These are phyloP conservation scores for Okapia johnstoni DNA, from an alignment of 2,113 vertebrate species.

Conservation along the genomic window DNA sequence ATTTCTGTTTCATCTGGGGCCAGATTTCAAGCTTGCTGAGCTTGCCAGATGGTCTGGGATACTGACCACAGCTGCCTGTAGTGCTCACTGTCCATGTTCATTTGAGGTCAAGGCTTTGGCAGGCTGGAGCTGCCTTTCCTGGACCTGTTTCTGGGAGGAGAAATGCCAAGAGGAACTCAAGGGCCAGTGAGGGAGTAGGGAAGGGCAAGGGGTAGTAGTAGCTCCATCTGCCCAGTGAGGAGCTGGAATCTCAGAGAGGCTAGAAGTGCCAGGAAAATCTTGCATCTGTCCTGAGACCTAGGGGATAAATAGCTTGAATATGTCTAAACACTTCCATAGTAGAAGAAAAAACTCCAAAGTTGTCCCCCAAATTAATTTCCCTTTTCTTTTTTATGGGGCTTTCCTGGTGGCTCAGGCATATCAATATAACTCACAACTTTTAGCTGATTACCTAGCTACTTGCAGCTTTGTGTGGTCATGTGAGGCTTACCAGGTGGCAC, in stretches of 20 bases:
- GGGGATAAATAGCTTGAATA: not conserved
- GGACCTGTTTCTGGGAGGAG: not conserved
- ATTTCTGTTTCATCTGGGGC: not conserved
- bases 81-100: fast-evolving
- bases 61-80: not conserved
- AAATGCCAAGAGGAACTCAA: not conserved
- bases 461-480: not conserved
- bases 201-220: not conserved
- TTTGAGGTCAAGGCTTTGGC: not conserved
- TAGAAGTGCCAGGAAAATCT: not conserved
- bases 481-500: not conserved
- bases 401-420: not conserved
- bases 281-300: not conserved
- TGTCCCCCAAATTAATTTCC: not conserved
- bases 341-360: not conserved
- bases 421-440: not conserved
- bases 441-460: not conserved
- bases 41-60: not conserved
- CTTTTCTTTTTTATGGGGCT: not conserved
- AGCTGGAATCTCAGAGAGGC: not conserved
- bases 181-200: not conserved
- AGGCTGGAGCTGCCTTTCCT: not conserved
- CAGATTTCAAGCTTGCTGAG: not conserved
- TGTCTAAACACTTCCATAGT: not conserved
- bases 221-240: not conserved